Percentiles rank a stretch among this genome's conserved stretches.
Evolutionary conservation across 2,888 invertebrate genomes (phyloP).

Genomic region (Leptopterna dolabrata): DNA sequence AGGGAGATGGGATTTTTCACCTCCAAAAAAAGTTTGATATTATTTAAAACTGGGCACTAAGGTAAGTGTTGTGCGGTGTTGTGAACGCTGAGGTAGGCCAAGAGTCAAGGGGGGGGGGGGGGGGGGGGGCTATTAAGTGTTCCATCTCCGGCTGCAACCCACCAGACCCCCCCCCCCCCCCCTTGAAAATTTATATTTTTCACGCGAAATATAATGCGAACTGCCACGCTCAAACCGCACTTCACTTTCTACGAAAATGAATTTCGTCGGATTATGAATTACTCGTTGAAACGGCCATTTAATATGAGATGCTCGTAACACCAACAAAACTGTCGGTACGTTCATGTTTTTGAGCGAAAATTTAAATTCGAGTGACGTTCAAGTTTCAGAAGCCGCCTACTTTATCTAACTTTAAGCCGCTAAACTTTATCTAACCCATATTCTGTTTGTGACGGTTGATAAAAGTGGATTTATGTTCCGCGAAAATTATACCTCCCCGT

Average conservation of each 20-base stretch:
- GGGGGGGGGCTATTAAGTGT: not conserved
- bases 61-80: not conserved
- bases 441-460: not conserved
- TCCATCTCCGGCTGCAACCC: slow-evolving; percentile 1
- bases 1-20: not conserved
- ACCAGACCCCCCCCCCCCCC: not conserved
- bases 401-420: too few species aligned
- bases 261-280: not conserved
- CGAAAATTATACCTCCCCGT: not conserved
- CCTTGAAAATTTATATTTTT: not conserved
- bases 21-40: not conserved
- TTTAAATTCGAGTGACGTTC: not conserved
- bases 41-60: not conserved
- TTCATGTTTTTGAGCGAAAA: not conserved
- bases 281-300: not conserved
- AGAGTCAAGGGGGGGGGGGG: too few species aligned
- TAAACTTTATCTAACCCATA: not conserved
- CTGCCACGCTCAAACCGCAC: not conserved
- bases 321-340: not conserved
- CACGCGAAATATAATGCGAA: not conserved
- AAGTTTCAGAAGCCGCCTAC: not conserved
- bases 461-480: not conserved
- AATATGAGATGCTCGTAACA: not conserved
- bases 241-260: not conserved
- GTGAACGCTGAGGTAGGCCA: too few species aligned